A percentile compares a stretch with the other conserved stretches of the same genome.
These are phyloP conservation scores for Andrena minutula DNA, from an alignment of 2,888 invertebrate species.

Conservation along the genomic window DNA sequence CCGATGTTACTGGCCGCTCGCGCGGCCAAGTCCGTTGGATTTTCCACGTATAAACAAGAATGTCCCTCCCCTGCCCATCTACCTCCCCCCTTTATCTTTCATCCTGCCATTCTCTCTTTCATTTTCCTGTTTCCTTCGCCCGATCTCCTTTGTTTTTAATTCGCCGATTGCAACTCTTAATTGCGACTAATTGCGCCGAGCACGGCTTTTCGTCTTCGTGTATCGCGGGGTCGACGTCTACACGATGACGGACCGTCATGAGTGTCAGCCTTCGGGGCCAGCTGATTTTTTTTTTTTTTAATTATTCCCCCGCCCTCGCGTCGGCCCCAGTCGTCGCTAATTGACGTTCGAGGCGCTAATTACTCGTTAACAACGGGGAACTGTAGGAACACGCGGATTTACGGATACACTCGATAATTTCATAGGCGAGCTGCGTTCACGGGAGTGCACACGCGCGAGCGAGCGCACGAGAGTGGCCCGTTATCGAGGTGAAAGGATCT, in stretches of 20 bases:
- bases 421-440: constrained; percentile 36
- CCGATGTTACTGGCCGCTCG: constrained; percentile 61
- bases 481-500: constrained; percentile 63
- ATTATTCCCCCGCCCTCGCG: not conserved
- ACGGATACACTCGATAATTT: constrained; percentile 48
- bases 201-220: not conserved
- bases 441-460: not conserved
- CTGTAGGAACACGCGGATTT: constrained; percentile 43
- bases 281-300: constrained; percentile 25
- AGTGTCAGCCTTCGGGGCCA: not conserved
- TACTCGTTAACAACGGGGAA: constrained; percentile 57
- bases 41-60: constrained; percentile 66
- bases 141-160: constrained; percentile 34
- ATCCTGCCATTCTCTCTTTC: not conserved
- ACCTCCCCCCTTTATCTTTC: not conserved
- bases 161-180: constrained; percentile 63
- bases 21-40: constrained; percentile 52
- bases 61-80: constrained; percentile 9
- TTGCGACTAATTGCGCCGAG: constrained; percentile 37
- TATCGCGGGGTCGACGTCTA: constrained; percentile 27
- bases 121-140: not conserved
- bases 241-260: constrained; percentile 9
- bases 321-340: constrained; percentile 24
- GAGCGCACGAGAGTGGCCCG: constrained; percentile 22
- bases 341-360: constrained; percentile 51